Base-by-base conservation (phyloP, 2,113 vertebrate species). In the Phrynosoma platyrhinos region DNA sequence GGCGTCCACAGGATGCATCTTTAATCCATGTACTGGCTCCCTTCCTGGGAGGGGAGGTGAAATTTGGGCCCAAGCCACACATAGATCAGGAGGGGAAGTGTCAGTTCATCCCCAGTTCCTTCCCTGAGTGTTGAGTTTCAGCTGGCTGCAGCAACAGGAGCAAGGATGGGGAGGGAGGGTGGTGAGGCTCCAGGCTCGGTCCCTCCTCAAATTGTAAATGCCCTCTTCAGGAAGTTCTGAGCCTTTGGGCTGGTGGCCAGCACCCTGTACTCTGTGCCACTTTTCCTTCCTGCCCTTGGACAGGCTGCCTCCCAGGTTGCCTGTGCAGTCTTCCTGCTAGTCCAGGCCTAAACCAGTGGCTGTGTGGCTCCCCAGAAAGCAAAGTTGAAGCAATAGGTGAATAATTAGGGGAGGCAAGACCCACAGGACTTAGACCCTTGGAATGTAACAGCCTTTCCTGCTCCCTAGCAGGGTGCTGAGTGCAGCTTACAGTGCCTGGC, bases 181-280 rank as follows among this genome's bases (percentile, higher is more conserved):
- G 36, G 36, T 36, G 36, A 2, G 10, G 23, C 87, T 23, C 0
- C 42, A 10, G 53, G 58, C 66, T 91, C 82, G 1, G 27, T 32
- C 0, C 1, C 80, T 76, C 8, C 0, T 87, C 21, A 80, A 86
- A 81, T 84, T n/a, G 8, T n/a, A 85, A 74, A 55, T 88, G 78
- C 52, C 40, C 84, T 93, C 91, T 86, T 88, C 66, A 88, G 93
- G 89, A 94, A 93, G 88, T 90, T 62, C 76, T 89, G 58, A 40
- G 90, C 62, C 81, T 53, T 90, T 92, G 94, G 89, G 88, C 62
- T 3, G 0, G 9, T 66, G 21, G 79, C 85, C 82, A 72, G 64
- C 84, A 88, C 77, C 68, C 62, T 86, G 90, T 58, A 30, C 9
- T 27, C 84, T 2, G 0, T 30, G 23, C 32, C 32, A 69, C 27